Percentiles rank a stretch among this genome's conserved stretches.
Evolutionary conservation across 2,797 vertebrate genomes (phyloP).

Genomic region (Anomalospiza imberbis): DNA sequence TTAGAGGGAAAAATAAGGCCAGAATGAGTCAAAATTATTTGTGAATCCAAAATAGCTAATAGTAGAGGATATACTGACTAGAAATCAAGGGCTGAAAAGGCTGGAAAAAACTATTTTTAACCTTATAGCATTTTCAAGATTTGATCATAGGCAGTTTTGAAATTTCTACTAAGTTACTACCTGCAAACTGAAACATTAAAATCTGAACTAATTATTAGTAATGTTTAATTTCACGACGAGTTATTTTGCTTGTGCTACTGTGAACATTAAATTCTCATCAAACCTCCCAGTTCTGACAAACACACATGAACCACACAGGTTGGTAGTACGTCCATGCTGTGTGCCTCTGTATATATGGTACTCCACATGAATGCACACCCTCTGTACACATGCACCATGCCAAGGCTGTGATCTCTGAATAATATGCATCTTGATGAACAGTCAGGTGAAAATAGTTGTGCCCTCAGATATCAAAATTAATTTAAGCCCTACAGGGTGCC

Average conservation of each 20-base stretch:
- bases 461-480: not conserved
- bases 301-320: fast-evolving
- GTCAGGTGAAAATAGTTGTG: not conserved
- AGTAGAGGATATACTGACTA: not conserved
- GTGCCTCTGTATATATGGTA: not conserved
- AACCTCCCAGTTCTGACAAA: not conserved
- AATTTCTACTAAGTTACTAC: not conserved
- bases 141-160: not conserved
- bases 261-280: not conserved
- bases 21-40: fast-evolving
- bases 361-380: fast-evolving
- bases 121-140: not conserved
- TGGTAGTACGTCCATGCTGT: not conserved
- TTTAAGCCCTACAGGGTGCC: not conserved
- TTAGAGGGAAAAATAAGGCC: not conserved
- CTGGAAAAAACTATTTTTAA: not conserved
- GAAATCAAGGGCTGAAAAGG: not conserved
- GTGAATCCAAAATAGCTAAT: not conserved
- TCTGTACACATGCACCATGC: fast-evolving
- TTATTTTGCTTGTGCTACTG: not conserved
- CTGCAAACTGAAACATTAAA: not conserved
- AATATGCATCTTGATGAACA: not conserved
- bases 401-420: not conserved
- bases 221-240: not conserved
- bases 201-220: not conserved